phyloP scores from a whole-genome alignment of 2,797 vertebrate genomes.

The Tamandua tetradactyla region DNA sequence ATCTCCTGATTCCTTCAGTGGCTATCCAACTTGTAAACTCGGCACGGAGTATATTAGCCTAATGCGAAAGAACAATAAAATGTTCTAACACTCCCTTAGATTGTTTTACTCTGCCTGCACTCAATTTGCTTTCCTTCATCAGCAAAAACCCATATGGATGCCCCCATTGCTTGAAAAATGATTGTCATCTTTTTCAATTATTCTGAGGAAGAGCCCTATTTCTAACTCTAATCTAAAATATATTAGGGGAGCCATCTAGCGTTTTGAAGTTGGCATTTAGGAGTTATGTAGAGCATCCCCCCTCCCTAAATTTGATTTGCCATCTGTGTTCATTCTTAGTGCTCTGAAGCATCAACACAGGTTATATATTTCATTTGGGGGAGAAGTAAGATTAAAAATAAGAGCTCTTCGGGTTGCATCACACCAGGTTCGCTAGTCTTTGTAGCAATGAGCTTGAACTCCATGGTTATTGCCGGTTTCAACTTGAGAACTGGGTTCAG shows the following conservation, averaged over 20 bases:
- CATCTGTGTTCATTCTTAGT: constrained; percentile 50
- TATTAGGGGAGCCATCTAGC: constrained; percentile 82
- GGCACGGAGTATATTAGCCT: background rate
- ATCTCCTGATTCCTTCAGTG: background rate
- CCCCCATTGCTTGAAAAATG: constrained; percentile 78
- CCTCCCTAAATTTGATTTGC: constrained; percentile 61
- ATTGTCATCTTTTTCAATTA: constrained; percentile 79
- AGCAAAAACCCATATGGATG: constrained; percentile 76
- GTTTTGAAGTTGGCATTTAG: constrained; percentile 69
- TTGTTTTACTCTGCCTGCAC: constrained; percentile 51
- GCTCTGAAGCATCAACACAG: background rate
- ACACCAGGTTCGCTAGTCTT: background rate
- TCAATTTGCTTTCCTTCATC: constrained; percentile 70
- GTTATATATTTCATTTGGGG: constrained; percentile 43
- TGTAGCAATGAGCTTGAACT: background rate
- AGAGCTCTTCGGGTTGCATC: background rate
- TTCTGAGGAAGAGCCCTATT: constrained; percentile 76
- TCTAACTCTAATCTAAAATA: constrained; percentile 73
- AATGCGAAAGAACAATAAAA: constrained; percentile 47
- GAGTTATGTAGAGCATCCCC: constrained; percentile 45
- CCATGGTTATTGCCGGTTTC: background rate
- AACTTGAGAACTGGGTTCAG: background rate
- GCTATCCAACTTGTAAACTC: background rate
- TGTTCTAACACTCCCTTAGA: background rate
- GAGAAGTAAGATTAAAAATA: constrained; percentile 15